Evolutionary conservation across 2,797 vertebrate species (phyloP), one percentile per base, ranked within the genome.

Genomic region (Phalanger gymnotis): DNA sequence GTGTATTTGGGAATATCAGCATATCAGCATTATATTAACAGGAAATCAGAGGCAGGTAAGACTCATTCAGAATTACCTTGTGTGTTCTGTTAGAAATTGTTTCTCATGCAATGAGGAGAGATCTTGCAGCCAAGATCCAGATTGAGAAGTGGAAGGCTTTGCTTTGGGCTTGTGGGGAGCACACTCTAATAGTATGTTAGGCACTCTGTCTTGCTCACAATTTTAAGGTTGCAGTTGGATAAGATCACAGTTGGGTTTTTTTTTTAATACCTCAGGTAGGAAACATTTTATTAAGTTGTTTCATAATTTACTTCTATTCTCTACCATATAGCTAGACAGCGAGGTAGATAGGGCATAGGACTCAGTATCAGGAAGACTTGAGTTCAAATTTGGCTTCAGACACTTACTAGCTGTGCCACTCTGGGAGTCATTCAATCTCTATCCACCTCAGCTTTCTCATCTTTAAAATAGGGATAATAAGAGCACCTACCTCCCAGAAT

Each of bases 101-200:
- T 94, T 92, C 7, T n/a, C 91, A 7, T 10, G 22, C 92, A 27
- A 25, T 92, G 40, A 40, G 7, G 19, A 73, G 34, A 13, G 47
- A 93, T 22, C 22, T 94, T 92, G 57, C 92, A 95, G 40, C 47
- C 31, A 90, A 54, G 94, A 92, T 91, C 92, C 95, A 95, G 54
- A 28, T 54, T 54, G n/a, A 53, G 93, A 95, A 97, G 56, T 95
- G 30, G 92, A 34, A 93, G 51, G 58, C 57, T 90, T 0, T 58
- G 54, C 53, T 90, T 96, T 96, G 22, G 58, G 91, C 9, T 87
- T 47, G 9, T 87, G 25, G 22, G 25, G 25, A 81, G 28, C 51
- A 51, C 40, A 87, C 25, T 47, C 27, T 13, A 51, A n/a, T 87
- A 87, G 40, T 87, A 30, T 11, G 6, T 81, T 81, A 73, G 40